Evolutionary conservation across 1,140 invertebrate genomes (phyloP).

Genomic region (Brachionus paranguensis): DNA sequence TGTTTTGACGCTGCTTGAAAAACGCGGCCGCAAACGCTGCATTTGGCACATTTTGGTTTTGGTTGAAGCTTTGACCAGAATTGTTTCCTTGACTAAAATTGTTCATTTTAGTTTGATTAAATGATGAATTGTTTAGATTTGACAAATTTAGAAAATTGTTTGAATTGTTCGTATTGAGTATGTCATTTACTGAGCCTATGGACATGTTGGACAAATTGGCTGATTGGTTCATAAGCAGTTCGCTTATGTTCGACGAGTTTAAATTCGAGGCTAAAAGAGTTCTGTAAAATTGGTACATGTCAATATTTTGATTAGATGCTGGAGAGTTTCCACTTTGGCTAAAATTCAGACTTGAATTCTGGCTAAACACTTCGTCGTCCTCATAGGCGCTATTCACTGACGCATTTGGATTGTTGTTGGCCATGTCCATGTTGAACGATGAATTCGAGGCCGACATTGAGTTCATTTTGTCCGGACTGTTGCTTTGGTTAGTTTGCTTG

Average conservation of each 20-base stretch:
- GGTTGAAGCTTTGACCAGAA: neutral
- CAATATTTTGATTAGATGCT: neutral
- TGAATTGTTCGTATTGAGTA: constrained; percentile 10
- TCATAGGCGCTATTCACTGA: constrained; percentile 12
- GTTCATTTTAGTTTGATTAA: constrained; percentile 26
- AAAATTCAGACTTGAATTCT: neutral
- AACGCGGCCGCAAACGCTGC: neutral
- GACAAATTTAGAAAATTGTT: constrained; percentile 21
- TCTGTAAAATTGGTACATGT: constrained; percentile 21
- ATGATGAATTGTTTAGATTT: neutral
- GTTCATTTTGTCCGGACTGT: constrained; percentile 12
- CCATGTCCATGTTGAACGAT: neutral
- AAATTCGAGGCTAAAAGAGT: neutral
- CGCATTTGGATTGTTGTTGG: neutral
- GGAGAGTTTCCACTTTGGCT: neutral
- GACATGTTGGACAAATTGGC: constrained; percentile 14
- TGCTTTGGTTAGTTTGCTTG: neutral
- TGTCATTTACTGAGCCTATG: neutral
- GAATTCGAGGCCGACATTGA: constrained; percentile 21
- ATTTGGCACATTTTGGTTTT: neutral
- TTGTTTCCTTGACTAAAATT: neutral
- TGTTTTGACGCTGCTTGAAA: neutral
- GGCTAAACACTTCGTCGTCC: neutral
- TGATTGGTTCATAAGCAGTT: neutral
- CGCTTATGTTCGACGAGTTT: neutral